Evolutionary conservation across 2,113 vertebrate genomes (phyloP), one percentile per base, ranked within the genome.

Genomic region (Ceyx cyanopectus): DNA sequence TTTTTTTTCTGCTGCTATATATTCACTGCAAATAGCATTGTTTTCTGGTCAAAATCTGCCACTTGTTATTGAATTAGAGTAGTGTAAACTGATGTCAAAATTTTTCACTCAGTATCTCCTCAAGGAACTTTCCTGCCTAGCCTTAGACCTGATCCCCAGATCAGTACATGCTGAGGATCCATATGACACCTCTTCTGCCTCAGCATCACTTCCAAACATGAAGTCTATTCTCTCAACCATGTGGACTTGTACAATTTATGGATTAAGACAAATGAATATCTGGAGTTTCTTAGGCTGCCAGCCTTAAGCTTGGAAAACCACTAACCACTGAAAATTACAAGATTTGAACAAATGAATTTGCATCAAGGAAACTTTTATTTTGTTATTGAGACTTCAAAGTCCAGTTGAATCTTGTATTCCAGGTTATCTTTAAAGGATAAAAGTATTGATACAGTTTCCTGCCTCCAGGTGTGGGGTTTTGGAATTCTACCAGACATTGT

Each of bases 91-190:
- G 12, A 32, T 58, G 40, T 20, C 8, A 79, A 72, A 89, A 46
- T 1, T 0, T 61, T 60, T 24, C 9, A 13, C 7, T 8, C 48
- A 2, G 0, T 69, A 23, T 5, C 6, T 54, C 7, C 24, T 53
- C 29, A 46, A 13, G 12, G 51, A 58, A 58, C 6, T 41, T 89
- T 27, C 34, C 45, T 78, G 29, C 24, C 11, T 46, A 85, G 24
- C 21, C 7, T 68, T 20, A 32, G 37, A 51, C 0, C 5, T 0
- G 0, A 6, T 45, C 18, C 7, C 17, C 7, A 32, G 10, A 68
- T n/a, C 17, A 20, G 3, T 32, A 30, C 2, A 6, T 30, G 27
- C 4, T 65, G 26, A 65, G 17, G 17, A 81, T 53, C 51, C 8
- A 21, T 81, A 24, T 32, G 63, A 51, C 12, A 56, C 2, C 14